These are phyloP conservation scores for Plutella xylostella DNA, from an alignment of 2,888 invertebrate genomes.

Conservation along the genomic window DNA sequence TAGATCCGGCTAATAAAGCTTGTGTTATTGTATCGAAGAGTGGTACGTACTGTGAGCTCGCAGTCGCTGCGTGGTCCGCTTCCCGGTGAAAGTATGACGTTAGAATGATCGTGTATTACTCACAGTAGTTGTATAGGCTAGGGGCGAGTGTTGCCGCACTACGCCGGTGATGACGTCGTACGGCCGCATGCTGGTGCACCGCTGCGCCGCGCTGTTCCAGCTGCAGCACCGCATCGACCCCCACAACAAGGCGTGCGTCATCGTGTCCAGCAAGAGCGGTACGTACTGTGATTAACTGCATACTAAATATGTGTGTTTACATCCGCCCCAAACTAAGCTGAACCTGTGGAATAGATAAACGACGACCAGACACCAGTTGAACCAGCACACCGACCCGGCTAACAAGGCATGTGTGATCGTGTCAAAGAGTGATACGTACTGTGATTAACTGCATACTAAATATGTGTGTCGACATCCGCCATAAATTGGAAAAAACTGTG, in stretches of 20 bases:
- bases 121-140: no score
- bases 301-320: no score
- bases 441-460: no score
- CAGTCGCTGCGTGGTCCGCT: slow-evolving; percentile 82
- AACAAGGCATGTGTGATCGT: slow-evolving; percentile 86
- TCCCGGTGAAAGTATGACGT: no score
- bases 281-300: no score
- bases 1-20: slow-evolving; percentile 84
- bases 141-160: no score
- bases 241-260: slow-evolving; percentile 81
- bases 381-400: slow-evolving; percentile 90
- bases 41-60: slow-evolving; percentile 36
- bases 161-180: slow-evolving; percentile 95
- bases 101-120: no score
- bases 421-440: slow-evolving; percentile 76
- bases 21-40: slow-evolving; percentile 89
- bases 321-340: no score
- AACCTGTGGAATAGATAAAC: no score
- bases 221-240: slow-evolving; percentile 94
- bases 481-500: no score
- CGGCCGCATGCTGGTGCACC: slow-evolving; percentile 95
- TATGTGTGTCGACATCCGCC: no score
- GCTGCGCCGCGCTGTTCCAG: slow-evolving; percentile 93
- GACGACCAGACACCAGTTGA: no score
- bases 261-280: slow-evolving; percentile 86